Conservation (phyloP, 1,140 invertebrate genomes). For the Artemia franciscana region DNA sequence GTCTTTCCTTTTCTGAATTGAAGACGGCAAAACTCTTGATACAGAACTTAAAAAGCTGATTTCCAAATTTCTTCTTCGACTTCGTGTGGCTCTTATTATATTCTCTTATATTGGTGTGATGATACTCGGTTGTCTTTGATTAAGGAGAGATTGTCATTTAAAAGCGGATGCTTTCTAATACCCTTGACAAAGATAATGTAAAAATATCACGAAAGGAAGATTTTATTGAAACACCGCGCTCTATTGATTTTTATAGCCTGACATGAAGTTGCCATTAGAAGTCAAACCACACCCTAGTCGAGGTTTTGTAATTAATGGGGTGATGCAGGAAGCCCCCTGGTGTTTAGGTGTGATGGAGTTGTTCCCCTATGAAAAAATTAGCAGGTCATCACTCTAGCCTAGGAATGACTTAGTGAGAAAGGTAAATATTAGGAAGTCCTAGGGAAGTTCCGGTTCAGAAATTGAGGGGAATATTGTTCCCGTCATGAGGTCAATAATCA, state of each 20-base stretch:
- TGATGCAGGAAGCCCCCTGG: not conserved
- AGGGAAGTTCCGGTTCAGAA: not conserved
- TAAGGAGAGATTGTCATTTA: not conserved
- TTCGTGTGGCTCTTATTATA: too few relatives aligned
- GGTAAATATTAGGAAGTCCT: not conserved
- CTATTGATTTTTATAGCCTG: not conserved
- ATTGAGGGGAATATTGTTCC: too few relatives aligned
- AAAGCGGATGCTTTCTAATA: not conserved
- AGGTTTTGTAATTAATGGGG: not conserved
- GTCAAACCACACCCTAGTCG: not conserved
- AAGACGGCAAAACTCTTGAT: too few relatives aligned
- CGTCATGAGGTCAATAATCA: too few relatives aligned
- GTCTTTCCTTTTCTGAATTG: too few relatives aligned
- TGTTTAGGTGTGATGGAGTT: not conserved
- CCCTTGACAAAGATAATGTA: not conserved
- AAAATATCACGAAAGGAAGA: not conserved
- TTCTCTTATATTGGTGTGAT: too few relatives aligned
- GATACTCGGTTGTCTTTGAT: too few relatives aligned
- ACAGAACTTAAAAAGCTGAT: too few relatives aligned
- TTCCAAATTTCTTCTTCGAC: too few relatives aligned
- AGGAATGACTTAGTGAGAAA: not conserved
- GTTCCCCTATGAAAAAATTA: not conserved
- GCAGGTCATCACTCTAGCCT: not conserved
- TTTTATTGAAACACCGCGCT: not conserved
- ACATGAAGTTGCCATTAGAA: not conserved